A percentile compares a stretch with the other conserved stretches of the same genome.
These are phyloP conservation scores for Ascaphus truei DNA, from an alignment of 2,113 vertebrate genomes.

Conservation along the genomic window DNA sequence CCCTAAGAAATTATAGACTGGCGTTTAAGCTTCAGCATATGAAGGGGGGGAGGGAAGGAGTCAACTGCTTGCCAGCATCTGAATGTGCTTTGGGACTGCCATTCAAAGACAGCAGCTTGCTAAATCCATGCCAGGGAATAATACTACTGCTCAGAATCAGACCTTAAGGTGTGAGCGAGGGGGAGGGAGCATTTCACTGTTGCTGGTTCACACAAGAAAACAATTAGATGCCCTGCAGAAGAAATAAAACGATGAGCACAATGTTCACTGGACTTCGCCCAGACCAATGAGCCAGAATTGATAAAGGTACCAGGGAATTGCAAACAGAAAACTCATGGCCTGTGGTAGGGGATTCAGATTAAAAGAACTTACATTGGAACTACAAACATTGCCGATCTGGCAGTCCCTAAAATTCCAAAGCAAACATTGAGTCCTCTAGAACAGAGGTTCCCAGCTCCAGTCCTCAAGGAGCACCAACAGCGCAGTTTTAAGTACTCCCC, in stretches of 20 bases:
- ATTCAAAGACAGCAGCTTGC: conserved; percentile 27
- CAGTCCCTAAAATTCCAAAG: no score
- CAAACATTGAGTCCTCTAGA: no score
- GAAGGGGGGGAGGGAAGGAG: conserved; percentile 28
- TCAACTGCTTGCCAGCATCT: conserved; percentile 38
- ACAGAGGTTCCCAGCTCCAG: no score
- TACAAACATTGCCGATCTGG: no score
- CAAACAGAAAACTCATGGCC: no score
- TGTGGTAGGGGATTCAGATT: no score
- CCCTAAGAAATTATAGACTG: conserved; percentile 49
- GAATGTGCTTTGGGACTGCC: conserved; percentile 31
- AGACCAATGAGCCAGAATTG: no score
- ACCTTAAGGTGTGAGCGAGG: neutral
- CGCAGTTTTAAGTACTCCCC: no score
- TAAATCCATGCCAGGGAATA: neutral
- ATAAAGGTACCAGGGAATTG: no score
- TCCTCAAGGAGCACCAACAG: no score
- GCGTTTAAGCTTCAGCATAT: conserved; percentile 32
- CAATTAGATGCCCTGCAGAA: neutral
- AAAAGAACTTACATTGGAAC: no score
- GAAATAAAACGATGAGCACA: neutral
- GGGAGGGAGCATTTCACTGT: neutral
- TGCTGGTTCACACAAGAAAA: neutral
- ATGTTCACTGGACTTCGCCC: no score
- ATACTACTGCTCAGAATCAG: neutral